Percentiles rank a stretch among this genome's conserved stretches.
phyloP scores from a whole-genome alignment of 2,113 vertebrate genomes.

The Brevimyrus niger region DNA sequence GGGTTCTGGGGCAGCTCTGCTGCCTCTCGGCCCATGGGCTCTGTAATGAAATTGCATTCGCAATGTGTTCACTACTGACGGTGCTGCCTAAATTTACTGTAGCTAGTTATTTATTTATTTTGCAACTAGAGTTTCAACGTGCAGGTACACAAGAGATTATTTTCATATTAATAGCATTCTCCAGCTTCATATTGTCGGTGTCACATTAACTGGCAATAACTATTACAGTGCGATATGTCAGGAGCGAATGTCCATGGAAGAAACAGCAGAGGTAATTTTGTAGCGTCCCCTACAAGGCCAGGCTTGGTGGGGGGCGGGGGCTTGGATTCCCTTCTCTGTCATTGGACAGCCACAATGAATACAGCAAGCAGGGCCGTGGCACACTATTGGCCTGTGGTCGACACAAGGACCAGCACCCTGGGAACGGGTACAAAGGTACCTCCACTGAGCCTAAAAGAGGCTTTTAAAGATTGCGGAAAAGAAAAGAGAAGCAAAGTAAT shows the following conservation, averaged over 20 bases:
- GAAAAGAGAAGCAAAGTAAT: constrained; percentile 14
- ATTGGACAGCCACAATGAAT: not conserved
- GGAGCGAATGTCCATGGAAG: not conserved
- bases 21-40: not conserved
- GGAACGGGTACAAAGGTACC: constrained; percentile 3
- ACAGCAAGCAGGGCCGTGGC: not conserved
- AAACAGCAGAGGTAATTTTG: not conserved
- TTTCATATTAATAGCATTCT: not conserved
- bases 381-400: not conserved
- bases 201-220: not conserved
- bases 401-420: not conserved
- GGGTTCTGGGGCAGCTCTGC: constrained; percentile 38
- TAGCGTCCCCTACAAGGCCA: not conserved
- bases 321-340: not conserved
- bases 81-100: not conserved
- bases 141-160: not conserved
- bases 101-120: not conserved
- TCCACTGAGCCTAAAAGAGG: constrained; percentile 9
- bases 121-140: not conserved
- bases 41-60: not conserved
- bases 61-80: not conserved
- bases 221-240: not conserved
- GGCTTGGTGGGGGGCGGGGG: not conserved
- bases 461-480: not conserved
- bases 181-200: not conserved